Evolutionary conservation across 2,888 invertebrate genomes (phyloP), one percentile per base, ranked within the genome.

Genomic region (Lumbricus terrestris): DNA sequence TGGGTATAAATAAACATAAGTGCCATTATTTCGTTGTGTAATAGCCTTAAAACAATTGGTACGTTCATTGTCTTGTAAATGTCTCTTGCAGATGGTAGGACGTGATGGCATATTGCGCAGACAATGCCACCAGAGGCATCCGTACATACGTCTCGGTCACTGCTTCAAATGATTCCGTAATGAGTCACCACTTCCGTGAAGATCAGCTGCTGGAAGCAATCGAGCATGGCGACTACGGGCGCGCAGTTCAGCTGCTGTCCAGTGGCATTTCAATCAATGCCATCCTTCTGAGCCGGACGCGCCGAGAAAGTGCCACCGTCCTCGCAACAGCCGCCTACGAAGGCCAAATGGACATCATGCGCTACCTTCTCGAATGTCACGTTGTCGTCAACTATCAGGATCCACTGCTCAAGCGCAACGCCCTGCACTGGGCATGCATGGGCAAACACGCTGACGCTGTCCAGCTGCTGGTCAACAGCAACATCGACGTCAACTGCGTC

Each of bases 371-470:
- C 11, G 90, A 92, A 38, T 69, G 69, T 88, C 89, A 13, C 82
- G 54, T 89, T 40, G 37, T 38, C 29, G 38, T 35, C 88, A 38
- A 88, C n/a, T 69, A 69, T 69, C 69, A 69, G 69, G 69, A 69
- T 69, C 69, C n/a, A n/a, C 69, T 69, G 69, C 90, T 92, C 38
- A 91, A 92, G 16, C 91, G 93, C 20, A 93, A 89, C 42, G 93
- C 93, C 0, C 92, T 93, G 0, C 93, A 93, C 90, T 93, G 93
- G 93, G 93, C 93, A 0, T 92, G 93, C 88, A 92, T 93, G 88
- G 93, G 92, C 15, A 90, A 90, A 4, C 91, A 91, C 23, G 35
- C 90, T 0, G 91, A 90, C 1, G 91, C 92, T 38, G 92, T 91
- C 16, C 88, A 91, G 42, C 90, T 91, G 29, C 91, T 92, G 33